Evolutionary conservation across 2,113 vertebrate species (phyloP).

Genomic region (Dipodomys merriami): DNA sequence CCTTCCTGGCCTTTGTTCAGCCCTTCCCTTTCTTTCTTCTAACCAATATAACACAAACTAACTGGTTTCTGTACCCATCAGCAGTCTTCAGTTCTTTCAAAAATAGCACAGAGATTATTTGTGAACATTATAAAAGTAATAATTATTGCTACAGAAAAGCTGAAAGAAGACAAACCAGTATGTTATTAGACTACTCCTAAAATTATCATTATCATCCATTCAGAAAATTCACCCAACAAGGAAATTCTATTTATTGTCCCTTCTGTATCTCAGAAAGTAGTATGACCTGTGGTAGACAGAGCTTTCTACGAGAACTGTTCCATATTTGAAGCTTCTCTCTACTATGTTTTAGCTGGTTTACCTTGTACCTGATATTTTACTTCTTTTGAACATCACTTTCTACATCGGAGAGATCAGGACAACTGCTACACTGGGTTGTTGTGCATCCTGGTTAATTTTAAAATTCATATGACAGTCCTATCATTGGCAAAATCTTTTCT

Average conservation of each 20-base stretch:
- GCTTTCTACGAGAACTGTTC: not conserved
- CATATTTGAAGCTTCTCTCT: not conserved
- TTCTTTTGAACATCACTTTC: not conserved
- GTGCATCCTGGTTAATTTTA: not conserved
- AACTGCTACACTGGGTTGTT: not conserved
- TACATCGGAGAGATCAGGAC: not conserved
- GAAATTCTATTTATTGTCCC: not conserved
- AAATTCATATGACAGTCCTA: not conserved
- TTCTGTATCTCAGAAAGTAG: not conserved
- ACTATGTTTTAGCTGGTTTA: not conserved
- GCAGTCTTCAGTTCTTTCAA: not conserved
- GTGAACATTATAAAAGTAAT: not conserved
- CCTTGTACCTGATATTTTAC: not conserved
- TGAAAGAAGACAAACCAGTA: conserved; percentile 8
- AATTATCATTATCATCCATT: not conserved
- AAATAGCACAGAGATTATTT: not conserved
- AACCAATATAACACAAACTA: not conserved
- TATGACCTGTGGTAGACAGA: not conserved
- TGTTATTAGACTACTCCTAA: not conserved
- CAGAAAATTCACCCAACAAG: not conserved
- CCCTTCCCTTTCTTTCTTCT: not conserved
- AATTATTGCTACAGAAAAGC: not conserved
- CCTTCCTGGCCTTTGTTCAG: not conserved
- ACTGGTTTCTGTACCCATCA: not conserved
- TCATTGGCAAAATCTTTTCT: not conserved